Conservation (phyloP, 2,888 invertebrate genomes). For the Glyphotaelius pellucidus region DNA sequence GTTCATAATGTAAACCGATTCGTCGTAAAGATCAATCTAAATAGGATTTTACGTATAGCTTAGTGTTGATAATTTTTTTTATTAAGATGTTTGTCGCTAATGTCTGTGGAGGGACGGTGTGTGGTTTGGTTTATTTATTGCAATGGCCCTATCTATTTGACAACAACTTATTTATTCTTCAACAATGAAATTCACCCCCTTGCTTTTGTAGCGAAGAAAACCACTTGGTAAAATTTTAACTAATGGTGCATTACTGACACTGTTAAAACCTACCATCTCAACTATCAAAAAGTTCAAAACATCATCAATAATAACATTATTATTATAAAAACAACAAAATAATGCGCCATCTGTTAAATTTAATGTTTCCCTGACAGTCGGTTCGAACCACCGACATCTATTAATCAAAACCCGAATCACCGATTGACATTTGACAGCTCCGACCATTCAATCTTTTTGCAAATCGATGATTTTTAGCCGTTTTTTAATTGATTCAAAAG, state of each 20-base stretch:
- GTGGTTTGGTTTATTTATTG: no score
- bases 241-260: background rate
- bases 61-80: no score
- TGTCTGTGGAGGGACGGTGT: no score
- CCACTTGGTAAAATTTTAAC: background rate
- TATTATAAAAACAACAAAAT: background rate
- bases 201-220: background rate
- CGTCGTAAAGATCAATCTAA: no score
- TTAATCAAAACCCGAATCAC: slow-evolving; percentile 38
- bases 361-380: slow-evolving; percentile 27
- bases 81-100: no score
- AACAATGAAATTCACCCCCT: background rate
- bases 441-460: slow-evolving; percentile 10
- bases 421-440: slow-evolving; percentile 36
- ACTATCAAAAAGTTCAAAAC: background rate
- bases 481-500: slow-evolving; percentile 22
- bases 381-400: slow-evolving; percentile 18
- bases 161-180: background rate
- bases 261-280: background rate
- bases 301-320: background rate
- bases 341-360: background rate
- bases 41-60: no score
- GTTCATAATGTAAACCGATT: no score
- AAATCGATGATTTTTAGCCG: slow-evolving; percentile 29
- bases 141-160: background rate